Conservation (phyloP, 2,888 invertebrate genomes). For the Drosophila picticornis region DNA sequence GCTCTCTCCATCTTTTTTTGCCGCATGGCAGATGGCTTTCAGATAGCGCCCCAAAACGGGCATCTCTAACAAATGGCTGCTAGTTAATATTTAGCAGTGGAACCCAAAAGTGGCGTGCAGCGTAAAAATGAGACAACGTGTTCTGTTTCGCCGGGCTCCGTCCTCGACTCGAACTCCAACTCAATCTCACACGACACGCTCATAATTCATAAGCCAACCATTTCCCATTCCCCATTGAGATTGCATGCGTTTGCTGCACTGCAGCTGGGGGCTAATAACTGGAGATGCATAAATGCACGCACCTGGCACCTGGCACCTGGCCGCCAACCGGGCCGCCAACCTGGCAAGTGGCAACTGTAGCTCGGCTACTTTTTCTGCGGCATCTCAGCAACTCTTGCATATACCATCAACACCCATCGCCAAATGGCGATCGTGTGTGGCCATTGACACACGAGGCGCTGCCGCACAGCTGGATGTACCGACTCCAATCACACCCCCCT, state of each 20-base stretch:
- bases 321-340: neutral
- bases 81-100: constrained; percentile 65
- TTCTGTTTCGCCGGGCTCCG: constrained; percentile 38
- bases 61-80: constrained; percentile 68
- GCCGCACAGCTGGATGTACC: constrained; percentile 69
- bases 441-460: constrained; percentile 78
- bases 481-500: neutral
- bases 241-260: constrained; percentile 38
- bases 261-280: constrained; percentile 48
- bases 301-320: constrained; percentile 58
- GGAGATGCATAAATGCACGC: constrained; percentile 52
- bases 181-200: constrained; percentile 74
- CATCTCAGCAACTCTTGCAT: constrained; percentile 42
- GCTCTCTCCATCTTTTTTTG: neutral
- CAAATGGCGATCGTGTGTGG: constrained; percentile 79
- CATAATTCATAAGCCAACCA: constrained; percentile 74
- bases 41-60: constrained; percentile 69
- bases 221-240: constrained; percentile 17
- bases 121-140: constrained; percentile 80
- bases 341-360: constrained; percentile 39
- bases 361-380: constrained; percentile 3
- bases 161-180: neutral
- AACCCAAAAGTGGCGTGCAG: constrained; percentile 79
- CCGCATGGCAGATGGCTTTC: constrained; percentile 51
- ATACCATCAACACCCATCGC: constrained; percentile 76